Evolutionary conservation across 2,797 vertebrate species (phyloP), one percentile per base, ranked within the genome.

Genomic region (Myotis daubentonii): DNA sequence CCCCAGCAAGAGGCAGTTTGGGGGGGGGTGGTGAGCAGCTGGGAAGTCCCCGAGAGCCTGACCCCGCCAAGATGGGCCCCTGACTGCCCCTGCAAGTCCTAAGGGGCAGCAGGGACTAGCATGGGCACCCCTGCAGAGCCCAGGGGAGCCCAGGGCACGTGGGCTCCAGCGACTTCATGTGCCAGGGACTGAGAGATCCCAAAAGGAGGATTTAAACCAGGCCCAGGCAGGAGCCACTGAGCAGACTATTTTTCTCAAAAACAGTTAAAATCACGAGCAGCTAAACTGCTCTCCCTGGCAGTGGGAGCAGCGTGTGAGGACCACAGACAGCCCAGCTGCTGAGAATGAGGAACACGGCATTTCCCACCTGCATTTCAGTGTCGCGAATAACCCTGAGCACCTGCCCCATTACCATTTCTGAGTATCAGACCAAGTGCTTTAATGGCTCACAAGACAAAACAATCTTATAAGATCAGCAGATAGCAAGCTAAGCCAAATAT

Each of bases 401-500:
- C 6, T 55, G 71, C 49, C n/a, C 82, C 5, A 5, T 2, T 19
- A 60, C 2, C 68, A 38, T 22, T 72, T 51, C 49, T 55, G 6
- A 91, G 30, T 17, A 44, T 82, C 71, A 81, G 44, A 51, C 1
- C 36, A 65, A 74, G n/a, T 76, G 72, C 12, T 76, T 66, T 38
- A 80, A 66, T 12, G 74, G 78, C 36, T 88, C 62, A n/a, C 6
- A 81, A 75, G 38, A 85, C 16, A 89, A 92, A 89, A 80, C 13
- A 76, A 41, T 88, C 74, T 51, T 9, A 2, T 55, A 36, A 68
- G 33, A 88, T 79, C 33, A 47, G 6, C 55, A 68, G 38, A 68
- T 44, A 79, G 60, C 6, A 88, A 91, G 66, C 6, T 6, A 72
- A 66, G 70, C 8, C 84, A 92, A 65, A 91, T 44, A 81, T 5